Base-by-base conservation (phyloP, 2,113 vertebrate species). In the Rhineura floridana region DNA sequence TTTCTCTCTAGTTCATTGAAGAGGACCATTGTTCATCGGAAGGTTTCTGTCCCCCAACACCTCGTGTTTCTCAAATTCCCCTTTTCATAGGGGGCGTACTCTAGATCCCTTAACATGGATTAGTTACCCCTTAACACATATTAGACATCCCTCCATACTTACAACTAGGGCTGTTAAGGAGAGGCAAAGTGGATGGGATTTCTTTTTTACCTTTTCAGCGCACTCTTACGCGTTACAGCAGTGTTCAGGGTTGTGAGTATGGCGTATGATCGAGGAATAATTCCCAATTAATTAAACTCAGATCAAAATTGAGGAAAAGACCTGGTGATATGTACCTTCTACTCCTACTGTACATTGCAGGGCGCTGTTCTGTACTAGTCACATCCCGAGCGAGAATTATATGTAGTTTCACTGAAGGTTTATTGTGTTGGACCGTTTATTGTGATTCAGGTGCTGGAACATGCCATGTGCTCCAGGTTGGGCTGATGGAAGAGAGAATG, bases 11-110 rank as follows among this genome's bases (percentile, higher is more conserved):
- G 36, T 46, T 55, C 36, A 2, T 55, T 50, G 72, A 83, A 46
- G 48, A 59, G 75, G 39, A 69, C 73, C 73, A 84, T 84, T 88
- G 87, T 88, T 83, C 87, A n/a, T 55, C 48, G 30, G 39, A 79
- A 84, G 80, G 52, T 50, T 11, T 5, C 23, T 42, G 39, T 36
- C 50, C 63, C 63, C 81, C 77, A 33, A 23, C 55, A 48, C 52
- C 55, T 65, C 72, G 11, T 12, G 5, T 76, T 83, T 83, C 42
- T 83, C 69, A 83, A 65, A 82, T 88, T 50, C 70, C 87, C 39
- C 55, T 83, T 88, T 52, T 76, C 44, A 6, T 46, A 65, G 55
- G 59, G 69, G 87, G 87, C 70, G 33, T 76, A 46, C 72, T 67
- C 55, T 28, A 30, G 80, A 76, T 23, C 87, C 55, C 70, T 76